These are phyloP conservation scores for Drosophila sturtevanti DNA, from an alignment of 1,140 invertebrate species.

Conservation along the genomic window DNA sequence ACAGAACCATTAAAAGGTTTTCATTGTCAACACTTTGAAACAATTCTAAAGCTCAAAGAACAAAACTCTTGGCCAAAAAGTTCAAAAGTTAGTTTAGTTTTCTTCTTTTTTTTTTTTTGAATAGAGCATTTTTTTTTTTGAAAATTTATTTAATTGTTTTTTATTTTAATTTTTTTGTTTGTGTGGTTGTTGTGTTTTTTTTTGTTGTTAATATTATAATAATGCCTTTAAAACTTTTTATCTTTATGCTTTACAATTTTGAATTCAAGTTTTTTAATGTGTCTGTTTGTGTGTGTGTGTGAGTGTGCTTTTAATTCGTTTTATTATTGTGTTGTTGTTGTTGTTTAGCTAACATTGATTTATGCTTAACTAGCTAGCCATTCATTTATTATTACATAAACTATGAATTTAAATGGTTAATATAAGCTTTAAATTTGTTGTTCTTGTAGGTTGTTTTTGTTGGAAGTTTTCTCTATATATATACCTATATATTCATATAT, in stretches of 20 bases:
- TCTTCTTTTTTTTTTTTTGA: not conserved
- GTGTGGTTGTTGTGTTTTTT: constrained; percentile 59
- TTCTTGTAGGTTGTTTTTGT: constrained; percentile 43
- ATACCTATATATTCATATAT: too few species aligned
- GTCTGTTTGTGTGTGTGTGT: constrained; percentile 23
- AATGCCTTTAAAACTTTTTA: constrained; percentile 46
- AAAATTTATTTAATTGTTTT: constrained; percentile 42
- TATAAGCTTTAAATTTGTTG: constrained; percentile 40
- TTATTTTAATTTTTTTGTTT: constrained; percentile 44
- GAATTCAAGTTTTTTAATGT: constrained; percentile 48
- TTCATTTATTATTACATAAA: constrained; percentile 45
- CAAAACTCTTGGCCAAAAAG: not conserved
- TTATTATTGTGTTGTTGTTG: constrained; percentile 30
- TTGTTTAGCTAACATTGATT: constrained; percentile 41
- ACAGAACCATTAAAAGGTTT: too few species aligned
- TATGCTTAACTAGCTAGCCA: constrained; percentile 47
- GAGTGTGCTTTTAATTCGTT: constrained; percentile 34
- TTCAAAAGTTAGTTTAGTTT: not conserved
- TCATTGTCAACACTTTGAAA: not conserved
- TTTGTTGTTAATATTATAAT: constrained; percentile 23
- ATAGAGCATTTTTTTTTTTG: not conserved
- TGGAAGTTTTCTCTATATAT: constrained; percentile 57
- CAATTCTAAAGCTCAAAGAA: not conserved
- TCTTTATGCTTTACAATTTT: constrained; percentile 62
- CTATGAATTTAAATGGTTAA: constrained; percentile 66